These are phyloP conservation scores for Mesorhabditis spiculigera DNA, from an alignment of 2,888 invertebrate species.

Conservation along the genomic window DNA sequence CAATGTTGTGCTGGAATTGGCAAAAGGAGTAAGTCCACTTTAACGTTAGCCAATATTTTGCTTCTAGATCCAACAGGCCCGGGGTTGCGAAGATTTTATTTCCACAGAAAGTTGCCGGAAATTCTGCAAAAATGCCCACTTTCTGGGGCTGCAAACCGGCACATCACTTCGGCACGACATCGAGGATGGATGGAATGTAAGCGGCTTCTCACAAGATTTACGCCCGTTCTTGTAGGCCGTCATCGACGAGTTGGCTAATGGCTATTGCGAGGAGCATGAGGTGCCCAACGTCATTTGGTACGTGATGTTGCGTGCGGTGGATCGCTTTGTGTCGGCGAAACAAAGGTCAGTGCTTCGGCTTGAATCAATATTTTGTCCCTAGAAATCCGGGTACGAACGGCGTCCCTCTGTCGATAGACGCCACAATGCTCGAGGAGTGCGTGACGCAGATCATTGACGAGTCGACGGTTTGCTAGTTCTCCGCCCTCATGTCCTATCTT, in stretches of 20 bases:
- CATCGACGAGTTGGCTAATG: not conserved
- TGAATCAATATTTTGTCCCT: not conserved
- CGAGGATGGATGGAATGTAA: constrained; percentile 4
- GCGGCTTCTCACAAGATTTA: not conserved
- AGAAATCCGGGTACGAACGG: constrained; percentile 53
- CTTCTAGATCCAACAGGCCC: not conserved
- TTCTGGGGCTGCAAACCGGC: constrained; percentile 69
- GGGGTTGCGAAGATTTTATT: constrained; percentile 19
- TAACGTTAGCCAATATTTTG: not conserved
- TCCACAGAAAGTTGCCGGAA: constrained; percentile 25
- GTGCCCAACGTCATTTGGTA: not conserved
- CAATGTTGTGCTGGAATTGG: constrained; percentile 28
- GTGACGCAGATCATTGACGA: not conserved
- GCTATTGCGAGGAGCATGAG: not conserved
- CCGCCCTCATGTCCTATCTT: too few relatives aligned
- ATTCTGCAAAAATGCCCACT: constrained; percentile 73
- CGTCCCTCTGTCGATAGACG: constrained; percentile 40
- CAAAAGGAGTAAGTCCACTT: constrained; percentile 8
- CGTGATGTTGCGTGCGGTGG: not conserved
- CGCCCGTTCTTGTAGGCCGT: not conserved
- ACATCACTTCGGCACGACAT: not conserved
- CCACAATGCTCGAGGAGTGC: constrained; percentile 28
- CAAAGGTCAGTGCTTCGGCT: not conserved
- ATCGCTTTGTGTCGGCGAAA: not conserved
- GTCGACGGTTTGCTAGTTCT: not conserved